Percentiles rank a stretch among this genome's conserved stretches.
Conservation (phyloP, 2,113 vertebrate species). For the Thymallus thymallus region DNA sequence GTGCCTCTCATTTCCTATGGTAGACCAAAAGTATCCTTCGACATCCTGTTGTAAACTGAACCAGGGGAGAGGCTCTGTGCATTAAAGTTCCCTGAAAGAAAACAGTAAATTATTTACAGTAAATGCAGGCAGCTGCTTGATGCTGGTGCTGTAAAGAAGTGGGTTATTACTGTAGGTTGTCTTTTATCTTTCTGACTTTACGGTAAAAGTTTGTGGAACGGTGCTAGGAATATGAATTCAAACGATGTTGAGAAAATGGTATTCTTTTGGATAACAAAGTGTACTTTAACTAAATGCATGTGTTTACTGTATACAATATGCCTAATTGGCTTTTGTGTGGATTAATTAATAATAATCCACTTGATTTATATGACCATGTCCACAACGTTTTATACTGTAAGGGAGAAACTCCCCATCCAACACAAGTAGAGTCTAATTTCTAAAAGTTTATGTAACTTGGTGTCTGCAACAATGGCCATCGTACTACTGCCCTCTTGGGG, state of each 20-base stretch:
- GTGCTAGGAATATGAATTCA: slow-evolving; percentile 66
- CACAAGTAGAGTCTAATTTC: too few relatives aligned
- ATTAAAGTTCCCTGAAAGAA: slow-evolving; percentile 84
- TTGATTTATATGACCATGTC: too few relatives aligned
- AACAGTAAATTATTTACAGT: slow-evolving; percentile 65
- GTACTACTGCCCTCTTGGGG: too few relatives aligned
- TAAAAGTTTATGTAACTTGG: too few relatives aligned
- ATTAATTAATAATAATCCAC: too few relatives aligned
- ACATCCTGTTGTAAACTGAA: slow-evolving; percentile 79
- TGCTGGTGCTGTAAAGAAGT: slow-evolving; percentile 88
- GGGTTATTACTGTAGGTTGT: slow-evolving; percentile 90
- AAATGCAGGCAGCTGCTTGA: slow-evolving; percentile 92
- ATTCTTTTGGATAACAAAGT: neutral
- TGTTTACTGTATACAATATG: neutral
- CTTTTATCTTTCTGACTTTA: slow-evolving; percentile 86
- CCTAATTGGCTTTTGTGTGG: neutral
- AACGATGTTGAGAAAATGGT: neutral
- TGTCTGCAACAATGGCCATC: too few relatives aligned
- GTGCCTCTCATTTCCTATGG: slow-evolving; percentile 82
- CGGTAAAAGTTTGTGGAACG: slow-evolving; percentile 81
- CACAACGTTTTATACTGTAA: too few relatives aligned
- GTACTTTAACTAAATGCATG: too few relatives aligned
- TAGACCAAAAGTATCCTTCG: slow-evolving; percentile 79
- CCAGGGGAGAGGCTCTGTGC: slow-evolving; percentile 81
- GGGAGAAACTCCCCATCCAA: too few relatives aligned